Evolutionary conservation across 2,888 invertebrate genomes (phyloP).

Genomic region (Drepanosiphum platanoidis): DNA sequence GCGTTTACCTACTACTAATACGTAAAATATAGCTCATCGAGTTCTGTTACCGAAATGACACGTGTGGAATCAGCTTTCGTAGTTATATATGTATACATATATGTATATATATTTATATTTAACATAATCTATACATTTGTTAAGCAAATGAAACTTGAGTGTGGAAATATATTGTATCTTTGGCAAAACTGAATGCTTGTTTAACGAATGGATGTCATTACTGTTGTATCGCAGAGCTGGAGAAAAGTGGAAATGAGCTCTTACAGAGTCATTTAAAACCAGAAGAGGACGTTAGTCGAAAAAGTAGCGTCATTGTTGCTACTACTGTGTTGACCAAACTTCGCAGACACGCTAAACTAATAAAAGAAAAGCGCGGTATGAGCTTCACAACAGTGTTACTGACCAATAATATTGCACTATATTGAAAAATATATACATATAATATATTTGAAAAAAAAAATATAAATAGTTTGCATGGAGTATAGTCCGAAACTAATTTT

Average conservation of each 20-base stretch:
- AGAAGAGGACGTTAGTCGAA: conserved; percentile 61
- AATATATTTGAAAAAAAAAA: not conserved
- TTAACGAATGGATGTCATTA: conserved; percentile 60
- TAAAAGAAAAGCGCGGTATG: conserved; percentile 62
- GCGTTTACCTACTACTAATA: not conserved
- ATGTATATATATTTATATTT: too few relatives aligned
- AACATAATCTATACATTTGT: too few relatives aligned
- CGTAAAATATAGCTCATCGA: conserved; percentile 8
- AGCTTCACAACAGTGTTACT: conserved; percentile 57
- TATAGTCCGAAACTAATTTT: conserved; percentile 42
- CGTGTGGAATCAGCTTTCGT: conserved; percentile 45
- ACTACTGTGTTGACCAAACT: conserved; percentile 61
- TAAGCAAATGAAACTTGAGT: conserved; percentile 41
- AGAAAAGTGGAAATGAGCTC: conserved; percentile 61
- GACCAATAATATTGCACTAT: conserved; percentile 60
- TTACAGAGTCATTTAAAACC: conserved; percentile 61
- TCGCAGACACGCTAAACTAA: conserved; percentile 62
- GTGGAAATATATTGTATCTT: conserved; percentile 48
- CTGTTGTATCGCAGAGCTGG: conserved; percentile 60
- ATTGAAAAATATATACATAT: too few relatives aligned
- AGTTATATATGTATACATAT: too few relatives aligned
- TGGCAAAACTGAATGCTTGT: conserved; percentile 53
- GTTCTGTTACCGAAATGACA: not conserved
- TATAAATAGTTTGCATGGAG: conserved; percentile 51
- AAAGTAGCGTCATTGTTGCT: conserved; percentile 60